Conservation (phyloP, 2,797 vertebrate species). For the Rhincodon typus region DNA sequence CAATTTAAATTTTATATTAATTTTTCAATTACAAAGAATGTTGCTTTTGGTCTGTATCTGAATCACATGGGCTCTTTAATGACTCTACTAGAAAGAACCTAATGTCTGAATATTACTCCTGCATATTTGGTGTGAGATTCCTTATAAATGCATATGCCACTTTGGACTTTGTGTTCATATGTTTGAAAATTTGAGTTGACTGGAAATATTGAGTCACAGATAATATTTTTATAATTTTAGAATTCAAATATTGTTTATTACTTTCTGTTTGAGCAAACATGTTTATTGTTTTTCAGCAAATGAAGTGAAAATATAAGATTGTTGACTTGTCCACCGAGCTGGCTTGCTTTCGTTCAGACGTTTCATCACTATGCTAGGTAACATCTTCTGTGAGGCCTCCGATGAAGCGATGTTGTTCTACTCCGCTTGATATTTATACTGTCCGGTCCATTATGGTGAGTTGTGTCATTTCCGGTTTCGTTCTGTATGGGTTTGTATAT, state of each 20-base stretch:
- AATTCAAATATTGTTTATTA: background rate
- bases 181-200: background rate
- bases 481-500: too few relatives aligned
- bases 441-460: too few relatives aligned
- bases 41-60: background rate
- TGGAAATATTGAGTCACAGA: background rate
- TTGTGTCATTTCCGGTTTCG: too few relatives aligned
- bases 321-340: too few relatives aligned
- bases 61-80: background rate
- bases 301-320: background rate
- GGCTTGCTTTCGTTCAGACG: too few relatives aligned
- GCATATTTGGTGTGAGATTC: conserved; percentile 1
- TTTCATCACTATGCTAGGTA: too few relatives aligned
- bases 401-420: too few relatives aligned
- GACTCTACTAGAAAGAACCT: background rate
- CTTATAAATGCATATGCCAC: background rate
- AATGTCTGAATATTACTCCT: background rate
- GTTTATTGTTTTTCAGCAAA: background rate
- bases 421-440: too few relatives aligned
- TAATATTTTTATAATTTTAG: background rate
- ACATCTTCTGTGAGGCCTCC: too few relatives aligned
- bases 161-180: background rate
- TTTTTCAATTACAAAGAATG: background rate
- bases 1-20: background rate
- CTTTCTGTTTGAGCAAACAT: background rate